These are phyloP conservation scores for Morinoia aosen DNA, from an alignment of 2,888 invertebrate species.

Conservation along the genomic window DNA sequence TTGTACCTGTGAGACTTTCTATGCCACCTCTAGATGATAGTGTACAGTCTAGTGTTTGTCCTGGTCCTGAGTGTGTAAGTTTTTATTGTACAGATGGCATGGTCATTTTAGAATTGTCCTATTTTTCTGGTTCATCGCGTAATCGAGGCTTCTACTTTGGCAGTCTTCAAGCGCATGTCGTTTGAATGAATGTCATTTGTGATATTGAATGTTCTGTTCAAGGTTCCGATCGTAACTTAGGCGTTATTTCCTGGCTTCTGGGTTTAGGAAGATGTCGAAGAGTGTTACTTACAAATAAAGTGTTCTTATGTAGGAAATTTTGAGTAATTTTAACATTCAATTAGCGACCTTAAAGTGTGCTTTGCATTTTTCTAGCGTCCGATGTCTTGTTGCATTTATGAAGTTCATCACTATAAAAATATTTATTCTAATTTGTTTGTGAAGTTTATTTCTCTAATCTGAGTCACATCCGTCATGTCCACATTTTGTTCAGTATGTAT, in stretches of 20 bases:
- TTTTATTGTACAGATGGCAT: slow-evolving; percentile 27
- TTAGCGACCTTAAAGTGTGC: background rate
- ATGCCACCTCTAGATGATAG: slow-evolving; percentile 25
- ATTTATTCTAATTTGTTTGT: background rate
- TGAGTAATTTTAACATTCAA: background rate
- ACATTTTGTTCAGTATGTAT: background rate
- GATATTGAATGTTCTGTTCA: background rate
- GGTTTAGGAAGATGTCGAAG: background rate
- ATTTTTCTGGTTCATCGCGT: background rate
- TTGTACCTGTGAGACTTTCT: slow-evolving; percentile 20
- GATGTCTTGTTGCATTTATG: background rate
- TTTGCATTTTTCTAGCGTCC: background rate
- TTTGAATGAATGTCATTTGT: background rate
- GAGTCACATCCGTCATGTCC: background rate
- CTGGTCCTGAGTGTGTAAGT: slow-evolving; percentile 14
- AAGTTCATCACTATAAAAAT: background rate
- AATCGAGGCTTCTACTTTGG: background rate
- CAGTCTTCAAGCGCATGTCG: background rate
- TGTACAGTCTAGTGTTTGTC: slow-evolving; percentile 7
- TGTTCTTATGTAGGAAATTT: background rate
- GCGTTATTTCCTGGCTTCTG: background rate
- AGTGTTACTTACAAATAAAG: background rate
- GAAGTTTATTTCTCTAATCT: background rate
- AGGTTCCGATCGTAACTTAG: background rate
- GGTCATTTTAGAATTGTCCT: background rate